Conservation (phyloP, 64 coral and sea anemone genomes). For the Montipora cactus region DNA sequence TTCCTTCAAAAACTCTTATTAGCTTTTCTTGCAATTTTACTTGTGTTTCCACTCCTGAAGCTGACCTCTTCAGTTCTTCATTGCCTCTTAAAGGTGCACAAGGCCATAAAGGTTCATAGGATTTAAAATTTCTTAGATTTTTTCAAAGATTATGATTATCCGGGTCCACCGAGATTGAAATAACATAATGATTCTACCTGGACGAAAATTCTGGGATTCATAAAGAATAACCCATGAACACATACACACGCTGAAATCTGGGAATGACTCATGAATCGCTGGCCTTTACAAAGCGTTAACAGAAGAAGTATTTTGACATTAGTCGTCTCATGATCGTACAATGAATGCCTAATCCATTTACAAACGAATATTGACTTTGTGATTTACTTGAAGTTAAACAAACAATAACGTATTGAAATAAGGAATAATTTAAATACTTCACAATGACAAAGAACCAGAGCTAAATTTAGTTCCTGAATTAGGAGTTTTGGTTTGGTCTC, state of each 20-base stretch:
- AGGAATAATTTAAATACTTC: neutral
- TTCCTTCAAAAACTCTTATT: neutral
- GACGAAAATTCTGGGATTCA: neutral
- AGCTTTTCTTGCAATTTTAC: neutral
- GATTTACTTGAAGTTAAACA: slow-evolving; percentile 1
- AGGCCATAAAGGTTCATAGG: neutral
- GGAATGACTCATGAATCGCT: neutral
- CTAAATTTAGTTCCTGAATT: neutral
- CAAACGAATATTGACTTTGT: slow-evolving; percentile 14
- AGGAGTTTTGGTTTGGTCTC: neutral
- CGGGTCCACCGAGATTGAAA: neutral
- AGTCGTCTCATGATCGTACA: neutral
- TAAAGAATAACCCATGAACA: neutral
- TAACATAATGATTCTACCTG: neutral
- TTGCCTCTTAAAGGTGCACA: no score
- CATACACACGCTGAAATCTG: neutral
- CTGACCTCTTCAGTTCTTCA: no score
- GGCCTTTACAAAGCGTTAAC: neutral
- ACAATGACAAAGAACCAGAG: neutral
- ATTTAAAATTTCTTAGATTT: neutral
- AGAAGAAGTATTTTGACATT: neutral
- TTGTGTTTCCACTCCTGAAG: no score
- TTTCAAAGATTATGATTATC: neutral
- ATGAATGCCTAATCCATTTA: neutral
- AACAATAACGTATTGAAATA: neutral